phyloP scores from a whole-genome alignment of 2,888 invertebrate genomes.

The Hyles lineata region DNA sequence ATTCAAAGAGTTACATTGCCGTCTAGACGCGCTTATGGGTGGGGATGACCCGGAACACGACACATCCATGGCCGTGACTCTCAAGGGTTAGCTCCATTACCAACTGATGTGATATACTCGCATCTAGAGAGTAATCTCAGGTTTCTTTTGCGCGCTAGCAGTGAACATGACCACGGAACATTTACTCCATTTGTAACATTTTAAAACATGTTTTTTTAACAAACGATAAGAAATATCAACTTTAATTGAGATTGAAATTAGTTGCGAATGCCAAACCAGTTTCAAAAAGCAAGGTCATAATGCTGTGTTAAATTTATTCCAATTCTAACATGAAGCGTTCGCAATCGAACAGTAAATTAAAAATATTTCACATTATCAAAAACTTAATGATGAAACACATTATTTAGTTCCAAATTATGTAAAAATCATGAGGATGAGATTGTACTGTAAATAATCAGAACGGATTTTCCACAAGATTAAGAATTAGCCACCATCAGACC shows the following conservation, averaged over 20 bases:
- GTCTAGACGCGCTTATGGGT: slow-evolving; percentile 59
- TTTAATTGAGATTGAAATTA: slow-evolving; percentile 63
- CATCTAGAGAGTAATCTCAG: neutral
- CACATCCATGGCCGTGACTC: slow-evolving; percentile 66
- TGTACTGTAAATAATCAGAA: neutral
- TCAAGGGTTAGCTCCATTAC: slow-evolving; percentile 42
- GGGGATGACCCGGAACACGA: slow-evolving; percentile 76
- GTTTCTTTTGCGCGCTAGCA: neutral
- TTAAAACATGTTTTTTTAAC: neutral
- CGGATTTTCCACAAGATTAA: neutral
- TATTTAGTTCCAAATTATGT: too few species aligned
- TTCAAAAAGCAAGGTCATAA: slow-evolving; percentile 71
- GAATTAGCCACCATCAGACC: neutral
- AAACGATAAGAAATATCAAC: slow-evolving; percentile 44
- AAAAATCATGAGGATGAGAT: too few species aligned
- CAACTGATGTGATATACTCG: slow-evolving; percentile 24
- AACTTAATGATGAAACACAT: neutral
- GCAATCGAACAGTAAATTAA: slow-evolving; percentile 35
- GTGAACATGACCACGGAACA: neutral
- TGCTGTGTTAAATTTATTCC: slow-evolving; percentile 63
- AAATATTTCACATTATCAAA: neutral
- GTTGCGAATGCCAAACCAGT: slow-evolving; percentile 76
- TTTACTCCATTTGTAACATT: slow-evolving; percentile 2
- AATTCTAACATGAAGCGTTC: slow-evolving; percentile 55
- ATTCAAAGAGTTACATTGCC: slow-evolving; percentile 70